Percentiles rank a stretch among this genome's conserved stretches.
Evolutionary conservation across 2,113 vertebrate species (phyloP).

Genomic region (Nestor notabilis): DNA sequence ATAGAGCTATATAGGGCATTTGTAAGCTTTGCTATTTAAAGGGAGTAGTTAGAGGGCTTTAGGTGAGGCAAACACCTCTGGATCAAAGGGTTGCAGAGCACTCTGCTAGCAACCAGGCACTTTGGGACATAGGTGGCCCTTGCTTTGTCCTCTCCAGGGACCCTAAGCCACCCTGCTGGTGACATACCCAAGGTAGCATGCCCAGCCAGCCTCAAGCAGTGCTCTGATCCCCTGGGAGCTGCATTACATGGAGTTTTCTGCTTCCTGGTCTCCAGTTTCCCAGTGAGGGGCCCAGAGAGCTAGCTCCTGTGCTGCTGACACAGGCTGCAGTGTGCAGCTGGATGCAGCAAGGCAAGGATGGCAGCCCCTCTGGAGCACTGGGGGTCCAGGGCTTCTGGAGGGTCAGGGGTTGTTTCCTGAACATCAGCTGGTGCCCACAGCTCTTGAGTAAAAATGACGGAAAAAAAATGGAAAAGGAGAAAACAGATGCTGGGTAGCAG

Average conservation of each 20-base stretch:
- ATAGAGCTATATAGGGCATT: background rate
- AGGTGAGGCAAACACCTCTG: background rate
- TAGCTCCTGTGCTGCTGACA: background rate
- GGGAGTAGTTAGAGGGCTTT: conserved; percentile 20
- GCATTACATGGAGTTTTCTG: background rate
- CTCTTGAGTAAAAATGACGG: background rate
- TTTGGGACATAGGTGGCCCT: background rate
- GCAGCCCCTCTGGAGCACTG: rapidly evolving
- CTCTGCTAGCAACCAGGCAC: background rate
- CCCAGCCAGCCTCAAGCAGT: background rate
- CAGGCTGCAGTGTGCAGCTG: background rate
- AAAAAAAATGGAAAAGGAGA: background rate
- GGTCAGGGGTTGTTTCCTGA: background rate
- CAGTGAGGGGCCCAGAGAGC: background rate
- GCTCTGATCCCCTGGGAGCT: rapidly evolving
- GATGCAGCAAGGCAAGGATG: background rate
- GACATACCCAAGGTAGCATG: rapidly evolving
- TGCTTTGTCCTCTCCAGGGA: background rate
- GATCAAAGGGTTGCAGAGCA: conserved; percentile 30
- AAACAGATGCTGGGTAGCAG: background rate
- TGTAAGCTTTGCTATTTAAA: conserved; percentile 54
- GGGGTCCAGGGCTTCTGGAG: background rate
- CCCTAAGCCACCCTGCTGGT: background rate
- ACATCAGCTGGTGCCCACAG: background rate
- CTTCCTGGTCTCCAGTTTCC: background rate